Conservation (phyloP, 2,888 invertebrate genomes). For the Diarsia mendica region DNA sequence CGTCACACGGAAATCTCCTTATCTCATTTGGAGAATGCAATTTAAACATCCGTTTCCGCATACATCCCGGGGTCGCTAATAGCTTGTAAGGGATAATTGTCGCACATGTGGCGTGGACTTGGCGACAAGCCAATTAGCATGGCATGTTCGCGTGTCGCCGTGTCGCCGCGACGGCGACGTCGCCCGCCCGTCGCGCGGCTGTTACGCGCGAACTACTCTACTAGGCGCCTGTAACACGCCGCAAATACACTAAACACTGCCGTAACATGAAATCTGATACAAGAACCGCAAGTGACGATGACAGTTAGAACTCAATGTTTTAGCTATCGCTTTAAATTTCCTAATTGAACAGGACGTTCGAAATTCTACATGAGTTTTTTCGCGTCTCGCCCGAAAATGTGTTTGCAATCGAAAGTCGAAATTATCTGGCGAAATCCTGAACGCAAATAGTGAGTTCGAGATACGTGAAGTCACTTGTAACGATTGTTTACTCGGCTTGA, state of each 20-base stretch:
- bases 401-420: slow-evolving; percentile 70
- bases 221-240: slow-evolving; percentile 65
- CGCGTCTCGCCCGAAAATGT: slow-evolving; percentile 64
- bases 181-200: slow-evolving; percentile 74
- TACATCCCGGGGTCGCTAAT: slow-evolving; percentile 84
- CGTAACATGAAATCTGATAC: slow-evolving; percentile 78
- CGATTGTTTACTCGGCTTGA: slow-evolving; percentile 85
- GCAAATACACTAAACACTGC: slow-evolving; percentile 61
- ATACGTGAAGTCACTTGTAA: slow-evolving; percentile 86
- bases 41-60: slow-evolving; percentile 90
- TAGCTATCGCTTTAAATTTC: slow-evolving; percentile 34
- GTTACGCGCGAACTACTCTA: slow-evolving; percentile 51
- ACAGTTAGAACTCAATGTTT: slow-evolving; percentile 60
- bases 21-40: slow-evolving; percentile 86
- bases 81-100: slow-evolving; percentile 89
- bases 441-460: slow-evolving; percentile 82
- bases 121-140: slow-evolving; percentile 90
- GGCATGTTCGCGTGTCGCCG: slow-evolving; percentile 77
- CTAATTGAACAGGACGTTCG: slow-evolving; percentile 48
- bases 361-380: slow-evolving; percentile 66
- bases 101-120: slow-evolving; percentile 85
- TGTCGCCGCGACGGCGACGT: slow-evolving; percentile 70
- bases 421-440: slow-evolving; percentile 85
- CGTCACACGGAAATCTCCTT: slow-evolving; percentile 80
- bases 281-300: slow-evolving; percentile 67